Evolutionary conservation across 2,113 vertebrate genomes (phyloP).

Genomic region (Bombycilla garrulus): DNA sequence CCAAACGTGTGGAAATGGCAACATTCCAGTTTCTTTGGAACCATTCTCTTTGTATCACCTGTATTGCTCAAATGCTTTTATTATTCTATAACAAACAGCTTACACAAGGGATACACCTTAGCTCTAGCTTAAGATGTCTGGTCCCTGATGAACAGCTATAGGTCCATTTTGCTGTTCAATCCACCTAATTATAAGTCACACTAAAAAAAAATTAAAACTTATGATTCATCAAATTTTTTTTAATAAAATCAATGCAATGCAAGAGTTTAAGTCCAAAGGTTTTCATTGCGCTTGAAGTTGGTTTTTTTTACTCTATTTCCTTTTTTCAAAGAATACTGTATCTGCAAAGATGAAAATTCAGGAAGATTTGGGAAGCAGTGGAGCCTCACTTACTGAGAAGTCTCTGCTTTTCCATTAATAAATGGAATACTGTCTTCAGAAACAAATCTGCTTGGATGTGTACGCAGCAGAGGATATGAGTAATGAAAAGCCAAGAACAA

Average conservation of each 20-base stretch:
- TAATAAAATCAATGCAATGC: background rate
- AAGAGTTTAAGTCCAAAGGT: background rate
- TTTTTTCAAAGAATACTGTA: background rate
- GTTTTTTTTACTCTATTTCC: background rate
- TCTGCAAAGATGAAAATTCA: background rate
- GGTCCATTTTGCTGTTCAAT: background rate
- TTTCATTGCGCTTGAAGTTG: background rate
- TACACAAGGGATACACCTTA: background rate
- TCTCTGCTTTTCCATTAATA: background rate
- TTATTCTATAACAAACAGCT: background rate
- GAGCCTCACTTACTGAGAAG: background rate
- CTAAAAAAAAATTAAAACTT: background rate
- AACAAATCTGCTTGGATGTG: background rate
- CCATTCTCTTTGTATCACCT: background rate
- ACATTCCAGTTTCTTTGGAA: fast-evolving
- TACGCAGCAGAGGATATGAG: background rate
- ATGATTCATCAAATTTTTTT: background rate
- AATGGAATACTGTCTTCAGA: background rate
- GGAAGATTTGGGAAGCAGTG: background rate
- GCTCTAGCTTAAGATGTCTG: background rate
- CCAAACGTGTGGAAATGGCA: background rate
- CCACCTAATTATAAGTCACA: background rate
- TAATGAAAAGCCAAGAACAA: background rate
- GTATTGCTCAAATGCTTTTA: background rate
- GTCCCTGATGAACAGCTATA: background rate